A percentile compares a stretch with the other conserved stretches of the same genome.
phyloP scores from a whole-genome alignment of 2,113 vertebrate species.

The Cygnus buccinator region DNA sequence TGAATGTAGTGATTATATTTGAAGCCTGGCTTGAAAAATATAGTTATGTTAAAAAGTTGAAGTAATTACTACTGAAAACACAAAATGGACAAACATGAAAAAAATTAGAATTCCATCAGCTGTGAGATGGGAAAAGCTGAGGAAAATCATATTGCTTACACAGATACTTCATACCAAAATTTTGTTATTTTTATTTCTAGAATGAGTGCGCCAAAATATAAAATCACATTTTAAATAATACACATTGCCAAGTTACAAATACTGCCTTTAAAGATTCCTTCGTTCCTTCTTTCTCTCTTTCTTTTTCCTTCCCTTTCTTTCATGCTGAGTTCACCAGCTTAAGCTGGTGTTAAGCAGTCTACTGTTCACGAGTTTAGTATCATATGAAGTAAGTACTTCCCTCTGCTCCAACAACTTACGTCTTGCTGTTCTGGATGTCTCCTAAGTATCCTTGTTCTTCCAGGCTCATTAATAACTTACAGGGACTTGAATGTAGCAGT shows the following conservation, averaged over 20 bases:
- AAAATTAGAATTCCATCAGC: not conserved
- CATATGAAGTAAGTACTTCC: conserved; percentile 43
- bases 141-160: not conserved
- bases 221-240: not conserved
- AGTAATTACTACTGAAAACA: not conserved
- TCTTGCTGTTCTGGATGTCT: conserved; percentile 70
- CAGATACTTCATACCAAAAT: not conserved
- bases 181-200: not conserved
- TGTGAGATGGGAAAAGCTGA: not conserved
- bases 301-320: conserved; percentile 7
- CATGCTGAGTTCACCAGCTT: conserved; percentile 11
- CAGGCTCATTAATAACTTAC: conserved; percentile 63
- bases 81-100: not conserved
- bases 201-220: not conserved
- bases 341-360: not conserved
- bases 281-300: not conserved
- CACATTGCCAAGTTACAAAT: not conserved
- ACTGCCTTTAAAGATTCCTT: not conserved
- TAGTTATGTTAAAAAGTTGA: not conserved
- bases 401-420: conserved; percentile 20
- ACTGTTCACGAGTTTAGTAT: conserved; percentile 27
- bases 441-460: conserved; percentile 64
- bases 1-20: not conserved
- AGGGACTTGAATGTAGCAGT: conserved; percentile 50
- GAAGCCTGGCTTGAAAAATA: conserved; percentile 5